Conservation (phyloP, 1,140 invertebrate genomes). For the Diploscapter pachys region DNA sequence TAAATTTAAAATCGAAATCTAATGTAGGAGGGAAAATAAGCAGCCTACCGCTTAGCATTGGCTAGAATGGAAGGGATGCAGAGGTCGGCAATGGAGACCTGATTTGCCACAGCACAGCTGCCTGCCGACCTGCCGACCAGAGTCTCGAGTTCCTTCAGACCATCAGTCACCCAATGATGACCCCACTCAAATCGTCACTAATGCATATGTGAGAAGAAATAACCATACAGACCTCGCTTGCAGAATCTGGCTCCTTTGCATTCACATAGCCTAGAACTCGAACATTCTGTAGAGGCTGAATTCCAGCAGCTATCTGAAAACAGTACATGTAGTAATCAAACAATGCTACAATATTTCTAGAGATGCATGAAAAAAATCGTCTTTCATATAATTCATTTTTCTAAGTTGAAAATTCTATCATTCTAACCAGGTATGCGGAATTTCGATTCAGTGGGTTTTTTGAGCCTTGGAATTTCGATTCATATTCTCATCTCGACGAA, state of each 20-base stretch:
- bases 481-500: no score
- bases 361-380: no score
- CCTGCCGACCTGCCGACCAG: slow-evolving; percentile 77
- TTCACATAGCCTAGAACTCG: slow-evolving; percentile 72
- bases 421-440: no score
- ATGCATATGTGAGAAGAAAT: background rate
- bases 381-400: no score
- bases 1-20: no score
- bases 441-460: no score
- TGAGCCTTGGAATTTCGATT: no score
- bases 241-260: slow-evolving; percentile 22
- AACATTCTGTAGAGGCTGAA: slow-evolving; percentile 82
- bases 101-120: slow-evolving; percentile 87
- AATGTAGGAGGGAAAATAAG: no score
- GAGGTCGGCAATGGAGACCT: slow-evolving; percentile 87
- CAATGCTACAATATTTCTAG: background rate
- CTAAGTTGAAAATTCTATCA: no score
- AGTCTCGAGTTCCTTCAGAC: slow-evolving; percentile 82
- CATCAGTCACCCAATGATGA: slow-evolving; percentile 82
- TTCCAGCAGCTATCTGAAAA: slow-evolving; percentile 49
- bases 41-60: slow-evolving; percentile 69
- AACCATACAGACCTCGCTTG: slow-evolving; percentile 17
- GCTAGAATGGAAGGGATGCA: slow-evolving; percentile 90
- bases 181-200: slow-evolving; percentile 69
- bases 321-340: background rate